phyloP scores from a whole-genome alignment of 1,140 invertebrate genomes.

The Papilio polytes region DNA sequence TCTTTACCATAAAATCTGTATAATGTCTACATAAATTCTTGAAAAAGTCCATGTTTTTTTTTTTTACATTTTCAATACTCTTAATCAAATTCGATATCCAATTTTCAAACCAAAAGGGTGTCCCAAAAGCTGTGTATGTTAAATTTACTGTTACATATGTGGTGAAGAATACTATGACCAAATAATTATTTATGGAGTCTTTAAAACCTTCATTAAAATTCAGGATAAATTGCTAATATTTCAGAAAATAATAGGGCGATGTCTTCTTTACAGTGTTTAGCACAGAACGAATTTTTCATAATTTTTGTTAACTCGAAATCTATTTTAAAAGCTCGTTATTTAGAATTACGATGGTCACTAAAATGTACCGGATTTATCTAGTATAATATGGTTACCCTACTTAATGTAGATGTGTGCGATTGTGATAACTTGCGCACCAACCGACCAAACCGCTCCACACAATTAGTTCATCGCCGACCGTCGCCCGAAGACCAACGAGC shows the following conservation, averaged over 20 bases:
- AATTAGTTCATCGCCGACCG: constrained; percentile 27
- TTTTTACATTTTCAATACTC: no score
- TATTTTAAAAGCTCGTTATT: background rate
- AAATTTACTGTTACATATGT: background rate
- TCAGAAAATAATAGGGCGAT: no score
- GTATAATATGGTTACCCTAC: constrained; percentile 10
- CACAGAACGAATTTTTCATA: background rate
- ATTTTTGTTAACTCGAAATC: background rate
- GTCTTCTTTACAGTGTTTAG: background rate
- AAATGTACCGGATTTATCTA: background rate
- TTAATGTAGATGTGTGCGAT: constrained; percentile 24
- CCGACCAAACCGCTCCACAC: constrained; percentile 16
- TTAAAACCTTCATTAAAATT: background rate
- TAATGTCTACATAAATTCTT: no score
- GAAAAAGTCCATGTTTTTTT: no score
- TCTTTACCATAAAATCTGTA: no score
- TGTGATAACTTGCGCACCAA: constrained; percentile 26
- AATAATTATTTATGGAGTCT: background rate
- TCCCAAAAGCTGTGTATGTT: background rate
- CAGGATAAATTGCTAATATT: background rate
- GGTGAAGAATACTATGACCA: background rate
- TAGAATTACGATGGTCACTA: background rate
- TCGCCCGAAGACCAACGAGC: background rate
- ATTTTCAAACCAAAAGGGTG: background rate
- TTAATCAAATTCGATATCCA: no score